Conservation (phyloP, 2,888 invertebrate genomes). For the Drosophila setosimentum region DNA sequence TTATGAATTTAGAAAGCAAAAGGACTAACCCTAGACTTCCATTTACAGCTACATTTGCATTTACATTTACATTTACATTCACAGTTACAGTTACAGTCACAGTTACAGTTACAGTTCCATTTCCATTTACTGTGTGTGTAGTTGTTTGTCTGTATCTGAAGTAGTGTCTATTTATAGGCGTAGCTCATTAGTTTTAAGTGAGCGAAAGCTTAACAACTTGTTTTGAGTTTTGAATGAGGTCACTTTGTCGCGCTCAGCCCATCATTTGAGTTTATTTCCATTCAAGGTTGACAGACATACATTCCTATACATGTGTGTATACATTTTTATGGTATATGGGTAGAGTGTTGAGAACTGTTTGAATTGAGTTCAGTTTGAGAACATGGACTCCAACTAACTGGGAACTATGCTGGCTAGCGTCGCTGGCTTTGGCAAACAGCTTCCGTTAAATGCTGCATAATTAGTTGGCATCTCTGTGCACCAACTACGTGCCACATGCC, state of each 20-base stretch:
- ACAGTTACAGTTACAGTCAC: slow-evolving; percentile 38
- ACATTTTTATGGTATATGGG: slow-evolving; percentile 4
- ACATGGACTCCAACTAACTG: slow-evolving; percentile 12
- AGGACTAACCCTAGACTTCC: slow-evolving; percentile 10
- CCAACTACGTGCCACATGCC: slow-evolving; percentile 36
- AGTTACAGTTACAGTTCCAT: slow-evolving; percentile 27
- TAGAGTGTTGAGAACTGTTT: slow-evolving; percentile 29
- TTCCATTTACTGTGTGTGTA: slow-evolving; percentile 22
- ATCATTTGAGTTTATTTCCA: slow-evolving; percentile 77
- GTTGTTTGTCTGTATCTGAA: slow-evolving; percentile 13
- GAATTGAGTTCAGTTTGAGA: slow-evolving; percentile 44
- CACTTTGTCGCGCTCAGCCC: slow-evolving; percentile 71
- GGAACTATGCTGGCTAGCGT: slow-evolving; percentile 25
- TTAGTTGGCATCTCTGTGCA: slow-evolving; percentile 69
- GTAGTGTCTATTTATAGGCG: slow-evolving; percentile 71
- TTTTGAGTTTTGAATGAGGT: slow-evolving; percentile 80
- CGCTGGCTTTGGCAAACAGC: slow-evolving; percentile 74
- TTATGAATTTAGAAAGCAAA: slow-evolving; percentile 33
- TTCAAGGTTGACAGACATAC: slow-evolving; percentile 69
- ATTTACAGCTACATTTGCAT: neutral
- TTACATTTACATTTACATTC: slow-evolving; percentile 32
- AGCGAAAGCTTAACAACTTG: slow-evolving; percentile 79
- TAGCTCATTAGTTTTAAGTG: slow-evolving; percentile 79
- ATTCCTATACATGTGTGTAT: slow-evolving; percentile 9
- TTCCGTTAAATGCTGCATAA: slow-evolving; percentile 79